These are phyloP conservation scores for Poliocrania exsul DNA, from an alignment of 2,797 vertebrate genomes.

Conservation along the genomic window DNA sequence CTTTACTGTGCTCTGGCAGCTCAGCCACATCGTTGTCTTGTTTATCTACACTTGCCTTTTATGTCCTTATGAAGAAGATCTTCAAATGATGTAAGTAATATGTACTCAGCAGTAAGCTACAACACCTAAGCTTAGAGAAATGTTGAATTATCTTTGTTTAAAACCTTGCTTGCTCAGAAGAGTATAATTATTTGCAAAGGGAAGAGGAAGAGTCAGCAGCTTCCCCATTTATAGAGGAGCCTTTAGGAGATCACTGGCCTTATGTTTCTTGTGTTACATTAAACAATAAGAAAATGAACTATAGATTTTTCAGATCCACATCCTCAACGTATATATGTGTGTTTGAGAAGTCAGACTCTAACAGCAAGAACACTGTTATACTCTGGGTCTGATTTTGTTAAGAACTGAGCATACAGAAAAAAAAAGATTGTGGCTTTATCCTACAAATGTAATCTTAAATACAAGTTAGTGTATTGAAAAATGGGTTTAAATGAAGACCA, in stretches of 20 bases:
- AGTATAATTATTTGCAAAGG: neutral
- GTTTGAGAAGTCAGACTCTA: neutral
- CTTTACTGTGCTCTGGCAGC: neutral
- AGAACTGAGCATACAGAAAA: neutral
- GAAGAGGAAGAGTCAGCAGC: neutral
- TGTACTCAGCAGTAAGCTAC: neutral
- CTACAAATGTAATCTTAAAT: neutral
- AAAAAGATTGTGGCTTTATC: neutral
- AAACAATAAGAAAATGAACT: neutral
- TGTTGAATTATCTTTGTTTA: neutral
- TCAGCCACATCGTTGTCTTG: neutral
- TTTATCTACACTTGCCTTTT: neutral
- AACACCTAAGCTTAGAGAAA: neutral
- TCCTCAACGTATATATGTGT: neutral
- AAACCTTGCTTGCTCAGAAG: neutral
- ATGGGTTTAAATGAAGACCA: neutral
- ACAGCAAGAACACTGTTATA: neutral
- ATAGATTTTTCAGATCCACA: neutral
- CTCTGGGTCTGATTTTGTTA: neutral
- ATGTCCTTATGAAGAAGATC: neutral
- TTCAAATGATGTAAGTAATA: neutral
- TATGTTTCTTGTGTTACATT: neutral
- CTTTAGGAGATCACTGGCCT: neutral
- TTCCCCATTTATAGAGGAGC: neutral
- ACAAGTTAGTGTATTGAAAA: accelerated